Evolutionary conservation across 2,113 vertebrate species (phyloP).

Genomic region (Clupea harengus): DNA sequence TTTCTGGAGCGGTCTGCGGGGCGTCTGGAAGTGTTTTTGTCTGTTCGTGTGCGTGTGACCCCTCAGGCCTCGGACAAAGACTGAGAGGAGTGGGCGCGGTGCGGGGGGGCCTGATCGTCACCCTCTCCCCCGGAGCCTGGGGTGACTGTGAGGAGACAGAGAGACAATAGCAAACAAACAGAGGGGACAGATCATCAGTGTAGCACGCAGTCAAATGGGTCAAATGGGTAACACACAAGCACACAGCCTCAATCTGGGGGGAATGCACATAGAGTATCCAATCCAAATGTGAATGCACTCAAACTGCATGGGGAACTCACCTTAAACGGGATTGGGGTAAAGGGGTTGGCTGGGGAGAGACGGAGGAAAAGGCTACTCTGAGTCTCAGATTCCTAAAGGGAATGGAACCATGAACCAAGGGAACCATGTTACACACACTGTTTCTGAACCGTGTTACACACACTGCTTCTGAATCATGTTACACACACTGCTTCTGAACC

Average conservation of each 20-base stretch:
- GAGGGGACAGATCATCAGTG: not conserved
- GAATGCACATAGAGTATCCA: not conserved
- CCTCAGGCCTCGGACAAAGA: constrained; percentile 46
- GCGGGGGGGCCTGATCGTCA: constrained; percentile 62
- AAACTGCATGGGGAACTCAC: constrained; percentile 67
- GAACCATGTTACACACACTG: not conserved
- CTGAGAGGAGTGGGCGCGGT: constrained; percentile 46
- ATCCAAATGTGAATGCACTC: not conserved
- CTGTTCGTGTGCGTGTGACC: not conserved
- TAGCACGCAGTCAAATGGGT: not conserved
- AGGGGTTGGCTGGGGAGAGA: constrained; percentile 87
- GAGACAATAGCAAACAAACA: not conserved
- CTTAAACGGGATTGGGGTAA: constrained; percentile 92
- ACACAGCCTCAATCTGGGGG: not conserved
- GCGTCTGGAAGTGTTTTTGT: constrained; percentile 49
- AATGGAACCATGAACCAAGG: constrained; percentile 56
- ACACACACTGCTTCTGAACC: not conserved
- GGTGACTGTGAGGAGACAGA: not conserved
- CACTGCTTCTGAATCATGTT: not conserved
- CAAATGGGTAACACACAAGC: not conserved
- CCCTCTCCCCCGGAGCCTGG: constrained; percentile 68
- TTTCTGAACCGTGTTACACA: not conserved
- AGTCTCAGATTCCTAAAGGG: constrained; percentile 78
- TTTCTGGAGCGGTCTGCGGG: constrained; percentile 50
- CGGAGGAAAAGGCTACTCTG: constrained; percentile 77